Base-by-base conservation (phyloP, 2,113 vertebrate genomes). In the Capreolus pygargus region DNA sequence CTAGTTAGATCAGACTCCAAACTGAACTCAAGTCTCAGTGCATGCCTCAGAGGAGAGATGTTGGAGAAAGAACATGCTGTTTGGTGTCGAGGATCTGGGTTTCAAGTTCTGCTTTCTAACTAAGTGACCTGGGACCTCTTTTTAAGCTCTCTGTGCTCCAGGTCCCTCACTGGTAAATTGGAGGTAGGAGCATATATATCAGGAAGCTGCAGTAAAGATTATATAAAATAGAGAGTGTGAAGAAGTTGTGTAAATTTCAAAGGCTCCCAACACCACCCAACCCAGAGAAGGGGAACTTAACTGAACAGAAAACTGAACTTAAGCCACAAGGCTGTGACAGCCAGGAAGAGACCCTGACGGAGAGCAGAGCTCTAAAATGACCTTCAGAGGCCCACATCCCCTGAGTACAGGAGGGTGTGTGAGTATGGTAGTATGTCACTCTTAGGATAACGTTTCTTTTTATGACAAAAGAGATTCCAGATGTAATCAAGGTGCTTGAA, bases 101-200 rank as follows among this genome's bases (percentile, higher is more conserved):
- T 96, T 92, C 78, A 55, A 9, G 11, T 67, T 67, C 10, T 64
- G 1, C 9, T 81, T 97, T 55, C 79, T 92, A 52, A 58, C 12
- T 55, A 28, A 83, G 6, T 94, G 43, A n/a, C 16, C 39, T 89
- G 82, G 28, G 15, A 21, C 19, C 7, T 70, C 27, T 83, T 94
- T 76, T 67, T 21, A 93, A 76, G 9, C 7, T 78, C 23, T 64
- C 23, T 84, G 8, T 47, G 57, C 12, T 94, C 28, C 6, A n/a
- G 36, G 86, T 95, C 39, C n/a, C 47, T 96, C 23, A 10, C 8
- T 67, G 2, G 19, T 86, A 85, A 74, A 81, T 28, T 84, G 43
- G 36, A 90, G 33, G 55, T 30, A 55, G 36, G 13, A 39, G 30
- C 3, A 12, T 86, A 2, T 76, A 6, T 76, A 28, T 89, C 13